Percentiles rank a stretch among this genome's conserved stretches.
phyloP scores from a whole-genome alignment of 2,113 vertebrate species.

The Gavialis gangeticus region DNA sequence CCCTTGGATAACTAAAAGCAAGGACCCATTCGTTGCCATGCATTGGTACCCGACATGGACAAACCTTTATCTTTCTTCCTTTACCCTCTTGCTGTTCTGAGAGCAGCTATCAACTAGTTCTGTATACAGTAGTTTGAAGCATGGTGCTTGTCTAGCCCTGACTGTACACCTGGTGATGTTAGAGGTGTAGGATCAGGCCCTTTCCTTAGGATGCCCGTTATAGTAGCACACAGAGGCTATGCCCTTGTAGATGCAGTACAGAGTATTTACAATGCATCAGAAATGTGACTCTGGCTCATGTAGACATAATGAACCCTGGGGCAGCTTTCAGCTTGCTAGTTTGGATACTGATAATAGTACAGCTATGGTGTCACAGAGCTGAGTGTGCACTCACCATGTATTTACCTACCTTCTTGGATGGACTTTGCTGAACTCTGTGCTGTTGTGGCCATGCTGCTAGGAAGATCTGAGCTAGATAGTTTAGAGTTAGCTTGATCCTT shows the following conservation, averaged over 20 bases:
- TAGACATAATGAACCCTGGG: no score
- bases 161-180: no score
- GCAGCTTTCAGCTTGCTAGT: neutral
- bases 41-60: neutral
- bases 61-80: neutral
- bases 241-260: neutral
- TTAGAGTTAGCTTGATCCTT: neutral
- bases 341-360: neutral
- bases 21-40: accelerated
- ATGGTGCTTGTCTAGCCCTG: neutral
- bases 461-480: neutral
- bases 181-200: accelerated
- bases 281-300: no score
- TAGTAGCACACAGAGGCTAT: neutral
- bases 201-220: neutral
- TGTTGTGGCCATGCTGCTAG: no score
- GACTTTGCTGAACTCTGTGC: neutral
- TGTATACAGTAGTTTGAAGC: neutral
- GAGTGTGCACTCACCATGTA: neutral
- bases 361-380: neutral
- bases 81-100: neutral
- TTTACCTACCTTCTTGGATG: neutral
- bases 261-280: neutral
- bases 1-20: neutral
- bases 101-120: neutral